A percentile compares a stretch with the other conserved stretches of the same genome.
Evolutionary conservation across 2,888 invertebrate species (phyloP).

Genomic region (Hypomecis punctinalis): DNA sequence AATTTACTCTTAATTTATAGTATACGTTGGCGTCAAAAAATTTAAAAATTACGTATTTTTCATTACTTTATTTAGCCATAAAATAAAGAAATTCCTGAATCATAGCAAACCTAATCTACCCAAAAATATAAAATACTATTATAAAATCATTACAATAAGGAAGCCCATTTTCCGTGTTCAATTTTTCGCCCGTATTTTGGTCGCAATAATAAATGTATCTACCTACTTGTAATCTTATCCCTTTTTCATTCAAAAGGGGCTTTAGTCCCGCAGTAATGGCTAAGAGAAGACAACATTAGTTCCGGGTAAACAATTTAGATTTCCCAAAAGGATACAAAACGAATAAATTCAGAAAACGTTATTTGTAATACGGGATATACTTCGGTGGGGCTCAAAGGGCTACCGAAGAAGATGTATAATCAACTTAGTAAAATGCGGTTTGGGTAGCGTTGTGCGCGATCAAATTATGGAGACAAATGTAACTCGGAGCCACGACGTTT

Average conservation of each 20-base stretch:
- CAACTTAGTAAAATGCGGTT: constrained; percentile 37
- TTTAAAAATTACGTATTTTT: too few relatives aligned
- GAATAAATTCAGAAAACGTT: constrained; percentile 48
- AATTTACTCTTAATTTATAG: too few relatives aligned
- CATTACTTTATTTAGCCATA: too few relatives aligned
- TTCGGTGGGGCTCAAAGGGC: constrained; percentile 32
- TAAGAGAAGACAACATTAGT: constrained; percentile 57
- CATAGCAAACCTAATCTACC: too few relatives aligned
- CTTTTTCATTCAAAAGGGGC: constrained; percentile 50
- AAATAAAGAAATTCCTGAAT: too few relatives aligned
- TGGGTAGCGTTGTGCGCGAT: constrained; percentile 16
- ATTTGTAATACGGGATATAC: constrained; percentile 39
- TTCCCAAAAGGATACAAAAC: constrained; percentile 43
- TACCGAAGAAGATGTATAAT: constrained; percentile 34
- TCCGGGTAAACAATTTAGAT: constrained; percentile 58
- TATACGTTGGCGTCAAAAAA: too few relatives aligned
- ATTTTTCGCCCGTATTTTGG: constrained; percentile 22
- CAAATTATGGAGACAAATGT: constrained; percentile 21
- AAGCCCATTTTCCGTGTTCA: constrained; percentile 21
- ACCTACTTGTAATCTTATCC: constrained; percentile 42
- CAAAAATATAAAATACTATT: neutral
- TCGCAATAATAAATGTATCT: constrained; percentile 39
- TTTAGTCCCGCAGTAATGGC: constrained; percentile 54
- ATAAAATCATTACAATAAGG: constrained; percentile 14
- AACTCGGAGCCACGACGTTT: neutral